Evolutionary conservation across 1,140 invertebrate genomes (phyloP).

Genomic region (Ceratitis capitata): DNA sequence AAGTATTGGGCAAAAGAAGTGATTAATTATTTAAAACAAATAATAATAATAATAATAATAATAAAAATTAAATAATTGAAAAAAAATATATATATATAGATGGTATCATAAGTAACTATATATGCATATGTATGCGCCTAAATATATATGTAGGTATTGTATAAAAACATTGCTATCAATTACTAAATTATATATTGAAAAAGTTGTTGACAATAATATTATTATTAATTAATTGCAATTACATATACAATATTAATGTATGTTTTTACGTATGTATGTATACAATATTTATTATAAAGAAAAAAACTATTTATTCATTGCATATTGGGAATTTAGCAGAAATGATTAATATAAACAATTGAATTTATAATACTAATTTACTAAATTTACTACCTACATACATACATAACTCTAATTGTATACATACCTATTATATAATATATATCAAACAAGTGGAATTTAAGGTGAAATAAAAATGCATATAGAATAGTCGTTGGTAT

Average conservation of each 20-base stretch:
- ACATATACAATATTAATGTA: neutral
- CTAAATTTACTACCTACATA: neutral
- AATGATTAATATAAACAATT: constrained; percentile 7
- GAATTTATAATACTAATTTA: too few relatives aligned
- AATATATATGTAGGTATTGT: constrained; percentile 46
- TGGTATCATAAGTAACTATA: neutral
- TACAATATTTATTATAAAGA: neutral
- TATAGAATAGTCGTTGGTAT: neutral
- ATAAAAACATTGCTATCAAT: constrained; percentile 45
- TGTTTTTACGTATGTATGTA: neutral
- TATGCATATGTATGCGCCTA: neutral
- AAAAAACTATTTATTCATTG: neutral
- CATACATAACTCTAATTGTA: neutral
- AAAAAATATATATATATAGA: neutral
- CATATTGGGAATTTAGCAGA: neutral
- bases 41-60: too few relatives aligned
- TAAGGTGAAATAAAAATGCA: neutral
- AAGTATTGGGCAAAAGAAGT: too few relatives aligned
- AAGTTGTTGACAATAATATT: constrained; percentile 61
- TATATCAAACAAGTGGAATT: neutral
- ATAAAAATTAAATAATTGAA: too few relatives aligned
- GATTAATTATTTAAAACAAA: too few relatives aligned
- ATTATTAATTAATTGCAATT: constrained; percentile 48
- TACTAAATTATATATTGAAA: constrained; percentile 52
- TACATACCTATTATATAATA: constrained; percentile 6